Base-by-base conservation (phyloP, 2,797 vertebrate species). In the Lacerta bilineata region DNA sequence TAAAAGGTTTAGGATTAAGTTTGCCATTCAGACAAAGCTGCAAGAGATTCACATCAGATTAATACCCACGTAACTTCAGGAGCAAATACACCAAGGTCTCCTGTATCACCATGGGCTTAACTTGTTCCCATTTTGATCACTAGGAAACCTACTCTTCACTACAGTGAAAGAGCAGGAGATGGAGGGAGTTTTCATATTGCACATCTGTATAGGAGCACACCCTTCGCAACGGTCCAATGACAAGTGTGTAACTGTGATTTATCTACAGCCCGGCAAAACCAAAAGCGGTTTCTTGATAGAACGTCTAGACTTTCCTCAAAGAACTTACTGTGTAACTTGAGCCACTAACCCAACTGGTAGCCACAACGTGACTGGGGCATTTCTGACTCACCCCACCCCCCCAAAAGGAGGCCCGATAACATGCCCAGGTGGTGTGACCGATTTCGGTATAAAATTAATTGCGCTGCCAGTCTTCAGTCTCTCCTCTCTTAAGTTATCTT, bases 401-500 rank as follows among this genome's bases (percentile, higher is more conserved):
- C 50, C 50, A 0, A 90, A 78, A 9, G 46, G 46, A 55, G 15
- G 79, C 23, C 46, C 72, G 41, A 61, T 91, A 90, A 86, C 29
- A 79, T 2, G 13, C 0, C 0, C 13, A 77, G 77, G 17, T 2
- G 15, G 77, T 92, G 69, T 71, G 50, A 88, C 87, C 55, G 74
- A 17, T 69, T 90, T 91, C 69, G 50, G 23, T 69, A 50, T 43
- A 64, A 90, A 92, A 83, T 0, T 11, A 77, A 90, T 85, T 69
- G 17, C 8, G 68, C 84, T 89, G 86, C 68, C 39, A 88, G 75
- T 29, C 75, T 41, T 83, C 29, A 13, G n/a, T 79, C 90, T 59
- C 83, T 3, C 46, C 64, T 18, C 82, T 76, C 72, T 61, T 7
- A 75, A n/a, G 85, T 91, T 82, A 77, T 81, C 41, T 41, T 82